A percentile compares a stretch with the other conserved stretches of the same genome.
Conservation (phyloP, 2,888 invertebrate genomes). For the Cantharis lateralis region DNA sequence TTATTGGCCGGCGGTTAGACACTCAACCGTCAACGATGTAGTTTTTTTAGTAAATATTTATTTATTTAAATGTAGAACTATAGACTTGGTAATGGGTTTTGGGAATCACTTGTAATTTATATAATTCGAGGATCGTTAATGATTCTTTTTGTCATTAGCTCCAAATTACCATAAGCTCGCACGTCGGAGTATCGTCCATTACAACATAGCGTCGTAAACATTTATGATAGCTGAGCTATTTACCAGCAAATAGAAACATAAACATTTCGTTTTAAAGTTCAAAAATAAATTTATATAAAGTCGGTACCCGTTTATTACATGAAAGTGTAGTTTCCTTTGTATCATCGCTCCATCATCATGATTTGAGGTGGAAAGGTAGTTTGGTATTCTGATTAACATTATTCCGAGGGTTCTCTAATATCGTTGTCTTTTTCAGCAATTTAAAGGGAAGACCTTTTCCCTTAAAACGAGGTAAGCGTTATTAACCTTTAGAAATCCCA, state of each 20-base stretch:
- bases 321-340: slow-evolving; percentile 1
- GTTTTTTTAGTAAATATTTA: neutral
- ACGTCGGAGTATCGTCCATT: neutral
- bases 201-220: neutral
- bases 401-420: slow-evolving; percentile 42
- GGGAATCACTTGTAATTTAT: neutral
- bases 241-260: neutral
- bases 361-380: slow-evolving; percentile 8
- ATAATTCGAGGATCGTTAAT: neutral
- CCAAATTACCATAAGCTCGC: neutral
- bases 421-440: slow-evolving; percentile 50
- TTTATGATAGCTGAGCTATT: neutral
- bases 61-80: neutral
- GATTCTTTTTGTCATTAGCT: neutral
- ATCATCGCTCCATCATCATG: slow-evolving; percentile 11
- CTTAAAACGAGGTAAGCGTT: slow-evolving; percentile 39
- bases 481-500: slow-evolving; percentile 43
- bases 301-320: neutral
- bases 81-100: neutral
- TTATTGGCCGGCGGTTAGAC: neutral
- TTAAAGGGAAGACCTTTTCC: slow-evolving; percentile 42
- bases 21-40: neutral
- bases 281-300: neutral
- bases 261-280: neutral
- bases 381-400: slow-evolving; percentile 27